Evolutionary conservation across 2,797 vertebrate genomes (phyloP).

Genomic region (Myotis daubentonii): DNA sequence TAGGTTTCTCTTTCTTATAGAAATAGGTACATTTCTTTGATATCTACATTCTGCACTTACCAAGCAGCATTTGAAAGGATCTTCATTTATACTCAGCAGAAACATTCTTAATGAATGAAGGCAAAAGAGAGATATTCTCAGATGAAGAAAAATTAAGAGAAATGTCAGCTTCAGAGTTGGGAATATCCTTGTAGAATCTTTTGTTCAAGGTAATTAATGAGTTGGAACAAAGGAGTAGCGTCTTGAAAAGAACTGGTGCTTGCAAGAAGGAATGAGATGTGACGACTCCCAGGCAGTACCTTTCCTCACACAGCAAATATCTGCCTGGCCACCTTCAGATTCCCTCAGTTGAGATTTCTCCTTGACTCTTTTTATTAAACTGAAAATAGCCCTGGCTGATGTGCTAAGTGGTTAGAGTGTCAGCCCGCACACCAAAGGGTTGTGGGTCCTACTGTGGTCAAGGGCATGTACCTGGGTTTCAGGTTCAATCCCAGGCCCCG

Average conservation of each 20-base stretch:
- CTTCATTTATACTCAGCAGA: background rate
- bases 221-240: background rate
- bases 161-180: background rate
- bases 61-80: background rate
- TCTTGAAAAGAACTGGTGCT: background rate
- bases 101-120: background rate
- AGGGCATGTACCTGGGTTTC: too few species aligned
- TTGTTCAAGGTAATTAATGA: background rate
- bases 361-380: background rate
- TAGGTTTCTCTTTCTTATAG: background rate
- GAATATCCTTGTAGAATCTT: background rate
- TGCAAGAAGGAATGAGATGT: background rate
- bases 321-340: background rate
- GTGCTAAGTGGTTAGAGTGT: too few species aligned
- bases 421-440: too few species aligned
- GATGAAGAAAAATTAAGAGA: slow-evolving; percentile 10
- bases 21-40: background rate
- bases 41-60: background rate
- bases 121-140: background rate
- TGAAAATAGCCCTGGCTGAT: background rate
- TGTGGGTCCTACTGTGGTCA: too few species aligned
- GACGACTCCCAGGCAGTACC: background rate
- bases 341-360: background rate
- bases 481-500: too few species aligned
- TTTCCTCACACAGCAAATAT: background rate